A percentile compares a stretch with the other conserved stretches of the same genome.
phyloP scores from a whole-genome alignment of 2,797 vertebrate genomes.

The Benthosema pterotum region DNA sequence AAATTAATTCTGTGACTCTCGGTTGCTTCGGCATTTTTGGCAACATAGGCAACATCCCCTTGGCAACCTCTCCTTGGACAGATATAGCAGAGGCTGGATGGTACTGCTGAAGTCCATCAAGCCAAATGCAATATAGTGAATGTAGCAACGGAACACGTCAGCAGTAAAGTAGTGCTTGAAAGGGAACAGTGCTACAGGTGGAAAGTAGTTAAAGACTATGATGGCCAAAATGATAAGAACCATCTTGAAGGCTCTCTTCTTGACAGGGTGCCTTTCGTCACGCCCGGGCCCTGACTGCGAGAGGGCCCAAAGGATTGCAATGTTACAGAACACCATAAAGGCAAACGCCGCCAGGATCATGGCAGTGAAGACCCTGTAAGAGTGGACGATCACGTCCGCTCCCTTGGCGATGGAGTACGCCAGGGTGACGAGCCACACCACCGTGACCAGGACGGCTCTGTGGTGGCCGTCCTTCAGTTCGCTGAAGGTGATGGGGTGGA shows the following conservation, averaged over 20 bases:
- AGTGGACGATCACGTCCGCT: constrained; percentile 59
- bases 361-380: constrained; percentile 70
- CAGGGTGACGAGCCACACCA: constrained; percentile 73
- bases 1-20: background rate
- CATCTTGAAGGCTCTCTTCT: constrained; percentile 82
- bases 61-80: constrained; percentile 68
- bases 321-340: constrained; percentile 83
- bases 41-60: constrained; percentile 41
- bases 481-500: constrained; percentile 80
- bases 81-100: constrained; percentile 81
- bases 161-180: constrained; percentile 73
- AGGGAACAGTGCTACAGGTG: constrained; percentile 77
- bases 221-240: constrained; percentile 82
- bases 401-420: constrained; percentile 70
- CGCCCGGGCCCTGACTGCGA: constrained; percentile 60
- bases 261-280: constrained; percentile 81
- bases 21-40: constrained; percentile 29
- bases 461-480: constrained; percentile 67
- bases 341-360: constrained; percentile 72
- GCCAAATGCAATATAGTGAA: constrained; percentile 76
- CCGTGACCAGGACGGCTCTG: constrained; percentile 49
- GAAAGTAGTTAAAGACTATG: constrained; percentile 82
- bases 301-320: constrained; percentile 73
- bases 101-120: constrained; percentile 84
- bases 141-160: constrained; percentile 72